Evolutionary conservation across 2,797 vertebrate genomes (phyloP).

Genomic region (Myioborus miniatus): DNA sequence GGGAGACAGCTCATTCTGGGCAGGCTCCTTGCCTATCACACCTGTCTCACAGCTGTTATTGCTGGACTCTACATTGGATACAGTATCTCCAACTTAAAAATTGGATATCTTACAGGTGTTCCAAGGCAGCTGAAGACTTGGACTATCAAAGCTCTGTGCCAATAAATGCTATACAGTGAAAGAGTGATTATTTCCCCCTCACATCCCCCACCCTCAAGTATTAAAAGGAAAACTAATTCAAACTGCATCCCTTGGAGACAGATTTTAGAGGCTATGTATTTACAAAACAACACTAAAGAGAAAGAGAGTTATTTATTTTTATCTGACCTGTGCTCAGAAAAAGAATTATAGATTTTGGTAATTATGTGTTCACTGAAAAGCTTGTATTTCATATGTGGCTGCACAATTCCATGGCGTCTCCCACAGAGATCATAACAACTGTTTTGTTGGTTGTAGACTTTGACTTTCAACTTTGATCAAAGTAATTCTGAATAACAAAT

Average conservation of each 20-base stretch:
- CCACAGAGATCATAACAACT: not conserved
- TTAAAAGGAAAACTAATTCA: not conserved
- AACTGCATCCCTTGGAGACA: not conserved
- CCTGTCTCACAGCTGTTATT: not conserved
- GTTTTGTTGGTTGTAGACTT: not conserved
- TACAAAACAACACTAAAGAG: not conserved
- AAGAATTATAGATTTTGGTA: not conserved
- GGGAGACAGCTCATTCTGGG: not conserved
- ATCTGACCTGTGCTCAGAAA: not conserved
- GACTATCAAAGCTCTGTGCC: not conserved
- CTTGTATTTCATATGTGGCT: not conserved
- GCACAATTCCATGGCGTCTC: not conserved
- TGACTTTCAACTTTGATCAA: not conserved
- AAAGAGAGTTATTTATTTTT: not conserved
- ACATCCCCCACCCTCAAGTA: not conserved
- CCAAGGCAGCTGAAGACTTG: not conserved
- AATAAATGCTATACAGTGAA: not conserved
- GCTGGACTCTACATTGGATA: not conserved
- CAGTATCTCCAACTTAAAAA: not conserved
- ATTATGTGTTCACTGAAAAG: not conserved
- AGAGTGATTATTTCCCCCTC: fast-evolving
- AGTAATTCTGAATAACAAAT: not conserved
- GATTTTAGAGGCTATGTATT: not conserved
- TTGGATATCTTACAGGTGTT: not conserved
- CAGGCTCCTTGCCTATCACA: not conserved